Conservation (phyloP, 2,888 invertebrate species). For the Cenopis cana region DNA sequence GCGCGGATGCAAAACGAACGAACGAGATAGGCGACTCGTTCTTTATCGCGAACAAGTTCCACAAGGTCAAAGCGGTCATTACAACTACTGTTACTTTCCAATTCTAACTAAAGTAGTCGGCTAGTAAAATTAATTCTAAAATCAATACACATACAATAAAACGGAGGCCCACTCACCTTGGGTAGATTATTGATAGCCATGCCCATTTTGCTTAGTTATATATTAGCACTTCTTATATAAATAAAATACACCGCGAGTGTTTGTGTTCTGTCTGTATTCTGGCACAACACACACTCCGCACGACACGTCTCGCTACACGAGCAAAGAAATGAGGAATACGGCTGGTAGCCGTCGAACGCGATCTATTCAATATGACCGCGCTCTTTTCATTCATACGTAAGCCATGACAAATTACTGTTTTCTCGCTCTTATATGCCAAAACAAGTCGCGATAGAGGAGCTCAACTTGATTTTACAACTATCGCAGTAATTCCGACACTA, state of each 20-base stretch:
- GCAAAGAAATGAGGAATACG: slow-evolving; percentile 75
- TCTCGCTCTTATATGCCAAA: slow-evolving; percentile 64
- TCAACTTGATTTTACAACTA: slow-evolving; percentile 42
- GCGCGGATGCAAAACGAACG: slow-evolving; percentile 52
- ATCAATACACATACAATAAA: slow-evolving; percentile 47
- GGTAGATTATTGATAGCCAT: slow-evolving; percentile 77
- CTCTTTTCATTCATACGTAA: slow-evolving; percentile 72
- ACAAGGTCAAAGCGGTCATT: slow-evolving; percentile 85
- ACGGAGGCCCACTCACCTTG: slow-evolving; percentile 64
- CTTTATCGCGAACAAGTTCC: slow-evolving; percentile 81
- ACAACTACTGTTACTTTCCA: slow-evolving; percentile 82
- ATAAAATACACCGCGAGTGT: slow-evolving; percentile 58
- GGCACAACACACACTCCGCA: slow-evolving; percentile 44
- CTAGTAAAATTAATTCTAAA: slow-evolving; percentile 52
- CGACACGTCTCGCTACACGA: slow-evolving; percentile 75
- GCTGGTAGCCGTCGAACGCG: slow-evolving; percentile 61
- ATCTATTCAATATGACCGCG: slow-evolving; percentile 51
- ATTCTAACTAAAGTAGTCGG: slow-evolving; percentile 63
- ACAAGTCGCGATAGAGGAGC: slow-evolving; percentile 51
- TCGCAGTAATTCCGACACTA: background rate
- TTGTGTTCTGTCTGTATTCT: slow-evolving; percentile 42
- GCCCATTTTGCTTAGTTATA: slow-evolving; percentile 69
- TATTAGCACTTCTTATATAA: slow-evolving; percentile 51
- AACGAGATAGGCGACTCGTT: slow-evolving; percentile 64
- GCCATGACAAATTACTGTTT: slow-evolving; percentile 67